Evolutionary conservation across 2,797 vertebrate species (phyloP), one percentile per base, ranked within the genome.

Genomic region (Austrolebias charrua): DNA sequence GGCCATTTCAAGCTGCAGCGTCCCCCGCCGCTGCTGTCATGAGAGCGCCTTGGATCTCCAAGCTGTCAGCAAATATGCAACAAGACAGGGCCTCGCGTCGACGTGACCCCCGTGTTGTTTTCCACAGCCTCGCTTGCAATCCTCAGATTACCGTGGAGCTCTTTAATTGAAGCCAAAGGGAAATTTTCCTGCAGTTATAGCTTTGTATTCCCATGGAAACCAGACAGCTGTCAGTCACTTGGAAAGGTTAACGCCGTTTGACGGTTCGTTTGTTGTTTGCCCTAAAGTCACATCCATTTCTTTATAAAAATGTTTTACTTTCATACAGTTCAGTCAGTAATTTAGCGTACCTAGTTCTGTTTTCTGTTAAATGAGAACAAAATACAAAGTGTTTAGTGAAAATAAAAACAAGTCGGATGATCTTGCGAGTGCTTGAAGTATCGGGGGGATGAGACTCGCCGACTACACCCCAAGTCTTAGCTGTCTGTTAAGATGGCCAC

Each of bases 191-290:
- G 13, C 24, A 29, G 54, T 0, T 66, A 19, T 19, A 2, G 5
- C 53, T 54, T 78, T 55, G 69, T 59, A 64, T 73, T 42, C 20
- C 75, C 69, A 71, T 78, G 55, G 74, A 61, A 80, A 69, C 74
- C 65, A 35, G 62, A 45, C 57, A 50, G 55, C 76, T 81, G 79
- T 82, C 79, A 80, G 48, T 85, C 84, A 78, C 60, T 40, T 11
- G 28, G 28, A 73, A 62, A 77, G 75, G 70, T 75, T 62, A 69
- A 71, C 13, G 0, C 29, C 43, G 20, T 59, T 64, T 66, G 15
- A 64, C 45, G 61, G 48, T 24, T 40, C 0, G 12, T 19, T 2
- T 18, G 38, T 35, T 31, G 46, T 4, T 13, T 35, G 38, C 44
- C 45, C 45, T 43, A 29, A 57, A 46, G 20, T 43, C 28, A 40